Conservation (phyloP, 2,797 vertebrate genomes). For the Parauchenoglanis ngamensis region DNA sequence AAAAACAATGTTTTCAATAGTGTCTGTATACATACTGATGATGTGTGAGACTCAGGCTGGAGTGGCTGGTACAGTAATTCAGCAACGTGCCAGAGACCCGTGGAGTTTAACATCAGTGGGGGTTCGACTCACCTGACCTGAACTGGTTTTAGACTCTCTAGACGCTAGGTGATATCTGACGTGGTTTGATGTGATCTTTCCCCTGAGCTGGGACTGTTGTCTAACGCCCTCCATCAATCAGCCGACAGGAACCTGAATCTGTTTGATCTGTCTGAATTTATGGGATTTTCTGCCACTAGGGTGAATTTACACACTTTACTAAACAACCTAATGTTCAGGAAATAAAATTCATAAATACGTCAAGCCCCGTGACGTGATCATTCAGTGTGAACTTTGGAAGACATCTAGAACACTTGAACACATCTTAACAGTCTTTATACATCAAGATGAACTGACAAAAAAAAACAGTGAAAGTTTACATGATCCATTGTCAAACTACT, state of each 20-base stretch:
- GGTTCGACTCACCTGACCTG: neutral
- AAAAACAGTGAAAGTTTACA: neutral
- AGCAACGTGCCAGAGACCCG: neutral
- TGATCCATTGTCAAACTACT: neutral
- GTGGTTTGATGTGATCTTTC: neutral
- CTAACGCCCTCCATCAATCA: neutral
- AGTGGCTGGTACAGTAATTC: neutral
- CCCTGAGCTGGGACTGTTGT: neutral
- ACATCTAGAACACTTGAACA: neutral
- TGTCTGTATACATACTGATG: neutral
- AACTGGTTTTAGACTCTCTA: neutral
- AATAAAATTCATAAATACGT: neutral
- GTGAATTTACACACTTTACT: conserved; percentile 15
- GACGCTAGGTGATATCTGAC: neutral
- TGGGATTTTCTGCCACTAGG: neutral
- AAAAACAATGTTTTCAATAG: neutral
- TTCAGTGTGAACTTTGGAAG: neutral
- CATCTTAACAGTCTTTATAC: neutral
- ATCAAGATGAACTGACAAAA: neutral
- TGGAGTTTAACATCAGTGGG: neutral
- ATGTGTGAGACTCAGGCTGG: too few species aligned
- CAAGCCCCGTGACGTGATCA: neutral
- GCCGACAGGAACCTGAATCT: neutral
- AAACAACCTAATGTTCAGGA: neutral
- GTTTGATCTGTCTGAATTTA: neutral